Percentiles rank a stretch among this genome's conserved stretches.
phyloP scores from a whole-genome alignment of 2,113 vertebrate species.

The Cyanoliseus patagonus region DNA sequence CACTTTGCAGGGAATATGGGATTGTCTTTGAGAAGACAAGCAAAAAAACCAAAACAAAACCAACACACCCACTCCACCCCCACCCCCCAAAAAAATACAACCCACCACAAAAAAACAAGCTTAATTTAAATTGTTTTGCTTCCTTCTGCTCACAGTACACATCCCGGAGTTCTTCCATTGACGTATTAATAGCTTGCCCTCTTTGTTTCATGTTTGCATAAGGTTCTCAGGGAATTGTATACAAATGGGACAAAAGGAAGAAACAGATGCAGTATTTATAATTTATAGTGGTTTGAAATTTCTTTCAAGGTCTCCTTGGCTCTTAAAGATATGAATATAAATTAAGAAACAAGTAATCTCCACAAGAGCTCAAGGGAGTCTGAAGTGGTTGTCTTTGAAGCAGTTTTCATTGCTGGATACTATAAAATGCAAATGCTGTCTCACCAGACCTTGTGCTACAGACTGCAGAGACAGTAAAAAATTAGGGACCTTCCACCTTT shows the following conservation, averaged over 20 bases:
- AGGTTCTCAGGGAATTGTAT: constrained; percentile 69
- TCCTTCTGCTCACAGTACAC: constrained; percentile 23
- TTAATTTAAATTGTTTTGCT: constrained; percentile 45
- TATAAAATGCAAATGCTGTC: constrained; percentile 50
- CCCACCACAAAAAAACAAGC: not conserved
- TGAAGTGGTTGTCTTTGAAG: constrained; percentile 43
- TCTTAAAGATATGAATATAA: constrained; percentile 78
- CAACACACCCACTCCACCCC: not conserved
- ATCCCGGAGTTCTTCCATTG: constrained; percentile 28
- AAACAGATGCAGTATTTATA: constrained; percentile 75
- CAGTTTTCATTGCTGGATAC: constrained; percentile 48
- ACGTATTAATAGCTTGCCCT: constrained; percentile 67
- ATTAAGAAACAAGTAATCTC: constrained; percentile 75
- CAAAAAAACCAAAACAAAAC: not conserved
- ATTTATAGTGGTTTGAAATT: constrained; percentile 73
- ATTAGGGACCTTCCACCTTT: not conserved
- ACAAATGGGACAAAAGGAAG: constrained; percentile 69
- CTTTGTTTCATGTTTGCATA: constrained; percentile 73
- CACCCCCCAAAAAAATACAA: not conserved
- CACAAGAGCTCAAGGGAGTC: constrained; percentile 24
- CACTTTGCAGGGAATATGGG: constrained; percentile 5
- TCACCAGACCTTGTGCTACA: not conserved
- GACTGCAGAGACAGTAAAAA: not conserved
- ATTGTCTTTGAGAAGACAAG: not conserved
- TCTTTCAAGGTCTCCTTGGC: constrained; percentile 76